These are phyloP conservation scores for Allobates femoralis DNA, from an alignment of 2,797 vertebrate genomes.

Conservation along the genomic window DNA sequence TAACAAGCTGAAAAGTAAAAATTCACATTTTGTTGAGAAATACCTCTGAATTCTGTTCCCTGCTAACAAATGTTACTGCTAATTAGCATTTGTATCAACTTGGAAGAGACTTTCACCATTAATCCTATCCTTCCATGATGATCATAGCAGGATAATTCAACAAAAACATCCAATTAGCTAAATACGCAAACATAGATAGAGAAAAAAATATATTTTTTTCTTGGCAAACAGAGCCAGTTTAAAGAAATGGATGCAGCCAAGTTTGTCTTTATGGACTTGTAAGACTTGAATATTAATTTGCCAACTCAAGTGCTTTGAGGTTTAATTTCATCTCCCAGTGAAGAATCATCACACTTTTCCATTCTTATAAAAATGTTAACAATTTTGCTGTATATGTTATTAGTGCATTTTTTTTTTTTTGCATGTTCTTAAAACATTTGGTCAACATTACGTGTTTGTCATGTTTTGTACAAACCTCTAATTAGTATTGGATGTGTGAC, in stretches of 20 bases:
- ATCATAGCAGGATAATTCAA: slow-evolving; percentile 42
- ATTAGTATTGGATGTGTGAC: not conserved
- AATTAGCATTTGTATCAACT: slow-evolving; percentile 40
- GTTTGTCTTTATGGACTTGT: not conserved
- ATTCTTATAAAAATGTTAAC: not conserved
- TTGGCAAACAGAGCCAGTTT: slow-evolving; percentile 4
- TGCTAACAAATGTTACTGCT: slow-evolving; percentile 41
- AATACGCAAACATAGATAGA: slow-evolving; percentile 15
- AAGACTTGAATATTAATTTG: not conserved
- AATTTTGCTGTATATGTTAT: not conserved
- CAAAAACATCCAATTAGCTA: slow-evolving; percentile 46
- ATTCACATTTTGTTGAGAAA: slow-evolving; percentile 27
- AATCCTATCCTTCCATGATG: slow-evolving; percentile 35
- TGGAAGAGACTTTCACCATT: slow-evolving; percentile 25
- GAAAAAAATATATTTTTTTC: not conserved
- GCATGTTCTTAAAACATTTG: not conserved
- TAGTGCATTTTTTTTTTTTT: not conserved
- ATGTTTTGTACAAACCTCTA: not conserved
- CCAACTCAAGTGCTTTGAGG: not conserved
- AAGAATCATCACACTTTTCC: not conserved
- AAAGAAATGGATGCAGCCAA: not conserved
- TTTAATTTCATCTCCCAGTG: not conserved
- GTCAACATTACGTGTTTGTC: not conserved
- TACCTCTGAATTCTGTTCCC: not conserved
- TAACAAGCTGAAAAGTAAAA: slow-evolving; percentile 12